Percentiles rank a stretch among this genome's conserved stretches.
These are phyloP conservation scores for Metallyticus violacea DNA, from an alignment of 2,888 invertebrate species.

Conservation along the genomic window DNA sequence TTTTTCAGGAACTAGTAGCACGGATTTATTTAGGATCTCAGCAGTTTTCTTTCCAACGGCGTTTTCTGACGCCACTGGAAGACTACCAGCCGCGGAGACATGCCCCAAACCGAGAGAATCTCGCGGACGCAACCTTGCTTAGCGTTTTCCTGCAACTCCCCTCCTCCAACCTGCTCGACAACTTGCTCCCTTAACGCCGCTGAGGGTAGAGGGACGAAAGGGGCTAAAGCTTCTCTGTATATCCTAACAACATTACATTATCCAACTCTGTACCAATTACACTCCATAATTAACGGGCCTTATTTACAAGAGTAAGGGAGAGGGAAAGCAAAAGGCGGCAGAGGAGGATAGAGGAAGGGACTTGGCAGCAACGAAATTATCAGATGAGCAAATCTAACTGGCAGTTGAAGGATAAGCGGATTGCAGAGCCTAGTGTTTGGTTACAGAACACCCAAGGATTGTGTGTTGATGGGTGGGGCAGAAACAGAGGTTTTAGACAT, in stretches of 20 bases:
- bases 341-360: neutral
- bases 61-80: neutral
- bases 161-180: neutral
- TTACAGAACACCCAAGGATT: neutral
- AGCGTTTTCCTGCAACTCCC: neutral
- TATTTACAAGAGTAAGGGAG: constrained; percentile 22
- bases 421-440: neutral
- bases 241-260: constrained; percentile 35
- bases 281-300: constrained; percentile 33
- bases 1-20: too few species aligned
- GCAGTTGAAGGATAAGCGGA: constrained; percentile 15
- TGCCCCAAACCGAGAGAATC: neutral
- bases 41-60: neutral
- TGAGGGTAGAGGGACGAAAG: neutral
- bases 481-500: neutral
- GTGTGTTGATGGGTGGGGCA: neutral
- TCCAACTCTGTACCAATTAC: constrained; percentile 34
- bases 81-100: neutral
- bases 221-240: constrained; percentile 16
- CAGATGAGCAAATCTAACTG: constrained; percentile 19
- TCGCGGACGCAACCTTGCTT: neutral
- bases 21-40: too few species aligned
- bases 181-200: constrained; percentile 1
- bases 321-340: neutral
- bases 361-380: constrained; percentile 13